Base-by-base conservation (phyloP, 2,888 invertebrate species). In the Clunio marinus region DNA sequence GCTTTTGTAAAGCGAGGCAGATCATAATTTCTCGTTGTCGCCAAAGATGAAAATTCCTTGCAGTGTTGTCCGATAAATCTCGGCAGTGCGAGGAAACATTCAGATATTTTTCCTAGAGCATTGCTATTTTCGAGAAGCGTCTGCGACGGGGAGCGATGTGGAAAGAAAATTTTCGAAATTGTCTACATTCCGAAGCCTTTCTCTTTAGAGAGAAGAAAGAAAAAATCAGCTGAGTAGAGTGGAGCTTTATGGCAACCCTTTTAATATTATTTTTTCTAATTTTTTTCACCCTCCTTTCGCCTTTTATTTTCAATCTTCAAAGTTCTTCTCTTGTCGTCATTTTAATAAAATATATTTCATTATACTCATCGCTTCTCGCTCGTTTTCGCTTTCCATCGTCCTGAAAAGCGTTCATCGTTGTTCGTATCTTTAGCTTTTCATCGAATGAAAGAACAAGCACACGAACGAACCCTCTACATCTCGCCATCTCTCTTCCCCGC, bases 321-420 rank as follows among this genome's bases (percentile, higher is more conserved):
- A 28, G 7, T 41, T 28, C 22, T 28, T 46, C 22, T 13, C 41
- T 55, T 35, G 35, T 28, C 63, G 41, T 65, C 46, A 28, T 65
- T 65, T 66, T 66, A 66, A 66, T 66, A 66, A 66, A 66, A 66
- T 66, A 51, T 66, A 66, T 66, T 66, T 66, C 66, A 66, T 66
- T 51, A 66, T 66, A 55, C 66, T 66, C 66, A 66, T 66, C 66
- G 46, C 60, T 41, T 41, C 41, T 27, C 45, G 45, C 55, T 45
- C 51, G 27, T 55, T 65, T 51, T 51, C 32, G 51, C 41, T 28
- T 63, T 63, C 22, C 58, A 27, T 27, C 57, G 27, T 51, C 13
- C 51, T 51, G 8, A 7, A 41, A 13, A 22, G 20, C 22, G 32
- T 22, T 60, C 37, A 28, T 27, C 46, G 62, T 62, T 15, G 24